These are phyloP conservation scores for Chorisops tibialis DNA, from an alignment of 2,888 invertebrate genomes.

Conservation along the genomic window DNA sequence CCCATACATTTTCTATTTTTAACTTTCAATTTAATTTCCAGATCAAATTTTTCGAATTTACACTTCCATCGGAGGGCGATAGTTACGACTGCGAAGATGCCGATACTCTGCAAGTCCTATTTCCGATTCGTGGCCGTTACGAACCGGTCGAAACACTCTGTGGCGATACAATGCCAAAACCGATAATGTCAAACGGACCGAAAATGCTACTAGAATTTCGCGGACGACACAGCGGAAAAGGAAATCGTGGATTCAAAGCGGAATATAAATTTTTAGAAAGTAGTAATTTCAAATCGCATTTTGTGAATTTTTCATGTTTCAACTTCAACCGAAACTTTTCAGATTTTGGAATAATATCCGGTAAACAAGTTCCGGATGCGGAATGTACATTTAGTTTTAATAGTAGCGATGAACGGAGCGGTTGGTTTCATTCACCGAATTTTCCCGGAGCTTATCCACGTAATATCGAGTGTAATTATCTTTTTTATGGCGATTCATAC, in stretches of 20 bases:
- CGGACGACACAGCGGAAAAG: slow-evolving; percentile 72
- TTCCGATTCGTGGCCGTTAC: slow-evolving; percentile 76
- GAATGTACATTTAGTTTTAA: slow-evolving; percentile 88
- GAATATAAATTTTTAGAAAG: slow-evolving; percentile 87
- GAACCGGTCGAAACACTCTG: slow-evolving; percentile 87
- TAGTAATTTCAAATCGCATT: slow-evolving; percentile 52
- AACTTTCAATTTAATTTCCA: slow-evolving; percentile 32
- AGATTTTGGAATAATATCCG: slow-evolving; percentile 88
- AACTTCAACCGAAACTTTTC: slow-evolving; percentile 36
- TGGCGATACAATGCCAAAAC: slow-evolving; percentile 75
- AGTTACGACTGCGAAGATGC: slow-evolving; percentile 44
- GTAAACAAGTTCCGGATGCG: slow-evolving; percentile 69
- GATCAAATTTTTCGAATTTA: slow-evolving; percentile 50
- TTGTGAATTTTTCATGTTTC: not conserved
- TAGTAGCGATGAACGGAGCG: slow-evolving; percentile 74
- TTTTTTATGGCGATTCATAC: slow-evolving; percentile 75
- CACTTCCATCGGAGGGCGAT: slow-evolving; percentile 45
- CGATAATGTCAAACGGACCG: slow-evolving; percentile 90
- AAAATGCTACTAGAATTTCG: slow-evolving; percentile 82
- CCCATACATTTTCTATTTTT: not conserved
- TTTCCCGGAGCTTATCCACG: slow-evolving; percentile 88
- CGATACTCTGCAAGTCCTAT: slow-evolving; percentile 57
- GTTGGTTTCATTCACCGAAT: slow-evolving; percentile 83
- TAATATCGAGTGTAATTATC: slow-evolving; percentile 87
- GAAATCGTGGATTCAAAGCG: slow-evolving; percentile 82